These are phyloP conservation scores for Lasioglossum oenotherae DNA, from an alignment of 2,888 invertebrate genomes.

Conservation along the genomic window DNA sequence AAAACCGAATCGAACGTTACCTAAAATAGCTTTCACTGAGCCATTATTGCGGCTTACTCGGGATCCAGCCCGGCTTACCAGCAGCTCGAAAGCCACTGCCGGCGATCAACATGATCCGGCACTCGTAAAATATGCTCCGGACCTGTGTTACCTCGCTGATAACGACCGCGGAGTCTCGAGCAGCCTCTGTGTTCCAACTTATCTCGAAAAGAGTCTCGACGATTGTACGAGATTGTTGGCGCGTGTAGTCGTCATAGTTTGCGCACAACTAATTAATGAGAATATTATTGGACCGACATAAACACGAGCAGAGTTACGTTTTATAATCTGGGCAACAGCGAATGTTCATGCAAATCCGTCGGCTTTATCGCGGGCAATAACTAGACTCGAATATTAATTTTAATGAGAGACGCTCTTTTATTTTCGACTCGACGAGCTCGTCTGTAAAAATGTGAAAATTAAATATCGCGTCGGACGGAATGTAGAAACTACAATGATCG, in stretches of 20 bases:
- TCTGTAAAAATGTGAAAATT: background rate
- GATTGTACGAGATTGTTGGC: background rate
- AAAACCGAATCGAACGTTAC: background rate
- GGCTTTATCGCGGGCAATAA: background rate
- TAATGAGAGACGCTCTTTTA: background rate
- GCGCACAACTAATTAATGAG: background rate
- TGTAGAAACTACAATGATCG: background rate
- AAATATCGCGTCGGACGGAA: background rate
- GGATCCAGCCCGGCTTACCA: background rate
- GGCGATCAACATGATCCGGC: background rate
- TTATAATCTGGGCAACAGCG: background rate
- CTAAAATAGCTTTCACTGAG: conserved; percentile 2
- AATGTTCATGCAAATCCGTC: background rate
- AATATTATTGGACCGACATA: background rate
- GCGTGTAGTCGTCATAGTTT: background rate
- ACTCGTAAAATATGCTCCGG: background rate
- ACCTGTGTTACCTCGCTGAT: background rate
- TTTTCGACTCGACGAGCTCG: background rate
- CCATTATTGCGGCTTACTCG: conserved; percentile 1
- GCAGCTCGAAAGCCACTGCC: background rate
- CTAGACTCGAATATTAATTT: background rate
- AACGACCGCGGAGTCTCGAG: background rate
- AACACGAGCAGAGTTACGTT: background rate
- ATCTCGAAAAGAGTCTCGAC: background rate
- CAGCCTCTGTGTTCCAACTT: background rate